Evolutionary conservation across 2,797 vertebrate species (phyloP).

Genomic region (Poecilia gillii): DNA sequence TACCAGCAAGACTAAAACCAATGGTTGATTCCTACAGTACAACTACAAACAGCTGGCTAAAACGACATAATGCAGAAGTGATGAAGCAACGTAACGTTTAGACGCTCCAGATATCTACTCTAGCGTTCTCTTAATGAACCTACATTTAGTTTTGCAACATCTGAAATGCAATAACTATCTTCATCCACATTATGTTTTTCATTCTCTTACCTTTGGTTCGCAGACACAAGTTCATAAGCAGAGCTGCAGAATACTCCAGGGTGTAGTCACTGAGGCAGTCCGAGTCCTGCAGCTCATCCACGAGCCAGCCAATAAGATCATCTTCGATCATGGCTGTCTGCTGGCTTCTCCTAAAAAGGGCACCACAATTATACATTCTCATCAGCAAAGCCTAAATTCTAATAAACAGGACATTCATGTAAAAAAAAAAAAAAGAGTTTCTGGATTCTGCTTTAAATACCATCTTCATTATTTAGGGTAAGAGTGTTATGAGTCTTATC

Average conservation of each 20-base stretch:
- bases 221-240: constrained; percentile 97
- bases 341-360: constrained; percentile 82
- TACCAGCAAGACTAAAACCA: neutral
- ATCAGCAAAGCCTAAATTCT: neutral
- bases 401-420: neutral
- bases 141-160: neutral
- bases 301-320: constrained; percentile 89
- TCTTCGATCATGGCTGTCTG: constrained; percentile 92
- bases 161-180: neutral
- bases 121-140: neutral
- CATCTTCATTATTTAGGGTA: neutral
- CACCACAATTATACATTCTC: neutral
- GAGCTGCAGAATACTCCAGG: constrained; percentile 88
- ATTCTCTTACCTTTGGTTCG: constrained; percentile 85
- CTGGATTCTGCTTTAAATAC: neutral
- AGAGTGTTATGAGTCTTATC: neutral
- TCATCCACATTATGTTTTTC: neutral
- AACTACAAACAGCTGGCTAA: neutral
- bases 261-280: constrained; percentile 93
- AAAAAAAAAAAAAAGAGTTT: neutral
- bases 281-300: constrained; percentile 88
- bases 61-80: neutral
- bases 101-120: neutral
- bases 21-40: neutral
- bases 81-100: neutral